Percentiles rank a stretch among this genome's conserved stretches.
phyloP scores from a whole-genome alignment of 2,797 vertebrate species.

The Pogoniulus pusillus region DNA sequence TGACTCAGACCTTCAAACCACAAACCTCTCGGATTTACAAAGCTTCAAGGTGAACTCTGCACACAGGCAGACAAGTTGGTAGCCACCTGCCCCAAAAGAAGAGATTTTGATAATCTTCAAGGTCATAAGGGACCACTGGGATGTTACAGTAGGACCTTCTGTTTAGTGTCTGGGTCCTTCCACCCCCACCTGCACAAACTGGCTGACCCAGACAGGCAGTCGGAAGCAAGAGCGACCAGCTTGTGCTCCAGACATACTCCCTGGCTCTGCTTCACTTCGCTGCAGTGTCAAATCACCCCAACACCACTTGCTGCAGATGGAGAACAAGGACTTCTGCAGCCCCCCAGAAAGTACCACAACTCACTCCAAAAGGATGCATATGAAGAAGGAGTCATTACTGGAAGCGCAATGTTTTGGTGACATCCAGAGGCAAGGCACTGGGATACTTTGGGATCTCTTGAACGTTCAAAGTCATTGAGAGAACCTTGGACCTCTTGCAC shows the following conservation, averaged over 20 bases:
- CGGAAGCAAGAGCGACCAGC: too few species aligned
- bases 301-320: too few species aligned
- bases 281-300: neutral
- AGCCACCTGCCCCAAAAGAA: neutral
- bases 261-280: neutral
- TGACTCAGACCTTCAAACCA: neutral
- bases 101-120: neutral
- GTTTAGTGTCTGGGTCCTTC: neutral
- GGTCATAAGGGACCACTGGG: neutral
- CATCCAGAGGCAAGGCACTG: neutral
- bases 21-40: neutral
- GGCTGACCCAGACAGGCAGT: accelerated
- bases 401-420: neutral
- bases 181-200: neutral
- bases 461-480: neutral
- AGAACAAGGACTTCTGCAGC: neutral
- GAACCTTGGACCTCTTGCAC: too few species aligned
- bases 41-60: neutral
- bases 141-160: neutral
- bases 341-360: neutral
- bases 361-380: accelerated
- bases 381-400: neutral
- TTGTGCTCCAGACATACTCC: neutral
- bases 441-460: neutral
- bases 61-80: neutral